These are phyloP conservation scores for Zoanthus sansibaricus DNA, from an alignment of 92 coral and sea anemone genomes.

Conservation along the genomic window DNA sequence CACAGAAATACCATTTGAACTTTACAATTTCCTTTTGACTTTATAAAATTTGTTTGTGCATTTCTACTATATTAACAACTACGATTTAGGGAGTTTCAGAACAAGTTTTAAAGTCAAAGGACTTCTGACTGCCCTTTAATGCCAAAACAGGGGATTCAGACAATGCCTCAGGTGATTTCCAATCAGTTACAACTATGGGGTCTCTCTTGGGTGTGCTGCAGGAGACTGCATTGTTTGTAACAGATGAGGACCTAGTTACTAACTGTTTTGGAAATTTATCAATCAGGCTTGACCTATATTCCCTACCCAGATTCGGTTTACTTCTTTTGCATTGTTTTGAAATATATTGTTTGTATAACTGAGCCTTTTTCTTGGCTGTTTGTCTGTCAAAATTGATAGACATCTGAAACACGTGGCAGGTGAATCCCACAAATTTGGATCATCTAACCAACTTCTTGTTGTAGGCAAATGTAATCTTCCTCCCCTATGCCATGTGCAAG, in stretches of 20 bases:
- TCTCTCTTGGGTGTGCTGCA: too few relatives aligned
- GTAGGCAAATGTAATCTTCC: slow-evolving; percentile 29
- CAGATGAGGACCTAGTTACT: too few relatives aligned
- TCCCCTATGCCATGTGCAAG: slow-evolving; percentile 15
- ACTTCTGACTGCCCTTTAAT: background rate
- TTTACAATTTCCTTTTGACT: too few relatives aligned
- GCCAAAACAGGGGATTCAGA: background rate
- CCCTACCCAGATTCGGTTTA: background rate
- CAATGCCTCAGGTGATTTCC: background rate
- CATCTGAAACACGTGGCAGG: slow-evolving; percentile 32
- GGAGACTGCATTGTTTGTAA: too few relatives aligned
- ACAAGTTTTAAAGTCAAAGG: too few relatives aligned
- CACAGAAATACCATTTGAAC: too few relatives aligned
- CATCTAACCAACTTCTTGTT: slow-evolving; percentile 24
- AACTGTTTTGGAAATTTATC: too few relatives aligned
- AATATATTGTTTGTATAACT: slow-evolving; percentile 5
- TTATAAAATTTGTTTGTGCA: too few relatives aligned
- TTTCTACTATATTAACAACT: too few relatives aligned
- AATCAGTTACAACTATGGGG: too few relatives aligned
- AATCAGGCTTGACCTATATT: too few relatives aligned
- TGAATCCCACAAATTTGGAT: slow-evolving; percentile 35
- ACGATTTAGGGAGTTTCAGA: background rate
- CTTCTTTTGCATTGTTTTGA: slow-evolving; percentile 36
- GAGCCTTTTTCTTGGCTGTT: slow-evolving; percentile 37
- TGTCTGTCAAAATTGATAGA: slow-evolving; percentile 14